These are phyloP conservation scores for Euschistus heros DNA, from an alignment of 1,140 invertebrate genomes.

Conservation along the genomic window DNA sequence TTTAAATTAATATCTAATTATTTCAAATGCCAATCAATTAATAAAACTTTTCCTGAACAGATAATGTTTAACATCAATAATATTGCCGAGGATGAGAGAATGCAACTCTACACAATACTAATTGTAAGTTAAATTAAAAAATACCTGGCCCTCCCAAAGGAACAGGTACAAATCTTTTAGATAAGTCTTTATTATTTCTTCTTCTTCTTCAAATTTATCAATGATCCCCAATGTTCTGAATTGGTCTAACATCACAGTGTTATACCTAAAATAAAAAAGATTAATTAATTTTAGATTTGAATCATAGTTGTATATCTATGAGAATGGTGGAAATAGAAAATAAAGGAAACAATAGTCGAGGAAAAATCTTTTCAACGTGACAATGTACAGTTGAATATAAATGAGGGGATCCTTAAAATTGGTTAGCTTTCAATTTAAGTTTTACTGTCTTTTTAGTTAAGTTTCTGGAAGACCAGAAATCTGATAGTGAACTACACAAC, in stretches of 20 bases:
- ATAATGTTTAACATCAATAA: background rate
- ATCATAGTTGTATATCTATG: no score
- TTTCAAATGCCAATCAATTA: background rate
- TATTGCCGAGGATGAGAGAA: background rate
- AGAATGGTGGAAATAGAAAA: no score
- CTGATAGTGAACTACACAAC: no score
- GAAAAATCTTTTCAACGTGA: no score
- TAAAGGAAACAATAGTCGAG: no score
- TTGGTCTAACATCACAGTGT: background rate
- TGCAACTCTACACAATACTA: background rate
- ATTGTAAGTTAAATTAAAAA: background rate
- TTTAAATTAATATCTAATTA: background rate
- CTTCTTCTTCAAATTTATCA: background rate
- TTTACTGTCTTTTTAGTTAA: no score
- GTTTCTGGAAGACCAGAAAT: no score
- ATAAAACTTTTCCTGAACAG: background rate
- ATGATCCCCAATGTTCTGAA: background rate
- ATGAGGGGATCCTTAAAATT: no score
- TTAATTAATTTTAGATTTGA: no score
- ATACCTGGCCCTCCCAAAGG: slow-evolving; percentile 9
- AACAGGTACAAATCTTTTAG: slow-evolving; percentile 9
- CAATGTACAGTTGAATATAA: no score
- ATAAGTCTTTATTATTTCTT: slow-evolving; percentile 6
- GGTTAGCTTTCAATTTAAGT: no score
- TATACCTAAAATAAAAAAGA: background rate